Evolutionary conservation across 1,140 invertebrate species (phyloP), one percentile per base, ranked within the genome.

Genomic region (Drosophila burlai): DNA sequence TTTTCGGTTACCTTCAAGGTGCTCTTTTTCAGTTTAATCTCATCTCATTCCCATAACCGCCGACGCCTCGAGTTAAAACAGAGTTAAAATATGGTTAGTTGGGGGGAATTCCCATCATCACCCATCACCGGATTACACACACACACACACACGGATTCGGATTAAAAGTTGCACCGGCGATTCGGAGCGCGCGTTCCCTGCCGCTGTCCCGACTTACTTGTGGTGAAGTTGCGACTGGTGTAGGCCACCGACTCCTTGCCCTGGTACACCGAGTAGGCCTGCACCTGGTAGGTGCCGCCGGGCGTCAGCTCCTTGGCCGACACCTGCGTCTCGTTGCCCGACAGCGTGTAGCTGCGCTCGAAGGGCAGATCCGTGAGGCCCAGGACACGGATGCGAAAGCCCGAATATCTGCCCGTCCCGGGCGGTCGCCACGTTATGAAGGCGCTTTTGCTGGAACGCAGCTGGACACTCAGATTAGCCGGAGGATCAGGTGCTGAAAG

Each of bases 171-270:
- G 66, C 83, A 87, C 65, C 65, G 75, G 55, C 54, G 67, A 66
- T 78, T 76, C 72, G 83, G 84, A 75, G 58, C 50, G 49, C 69
- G 76, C 16, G 65, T 81, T 40, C 69, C 71, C 10, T 55, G 47
- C 66, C 84, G 72, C 40, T 71, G 63, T 7, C 67, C 63, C 46
- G 75, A 95, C 96, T 95, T 94, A 98, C 97, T 97, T 80, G 97
- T 98, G 46, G 97, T 99, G 91, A 99, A 98, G 93, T 98, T 98
- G 59, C 96, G 94, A 67, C 97, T 97, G 47, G 97, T 97, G 83
- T 98, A 98, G 10, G 97, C 97, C 45, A 96, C 96, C 86, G 97
- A 97, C 93, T 98, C 97, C 94, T 98, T 98, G 76, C 96, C 95
- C 92, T 98, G 96, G 89, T 97, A 97, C 31, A 98, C 95, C 40